Base-by-base conservation (phyloP, 2,113 vertebrate genomes). In the Rhagologus leucostigma region DNA sequence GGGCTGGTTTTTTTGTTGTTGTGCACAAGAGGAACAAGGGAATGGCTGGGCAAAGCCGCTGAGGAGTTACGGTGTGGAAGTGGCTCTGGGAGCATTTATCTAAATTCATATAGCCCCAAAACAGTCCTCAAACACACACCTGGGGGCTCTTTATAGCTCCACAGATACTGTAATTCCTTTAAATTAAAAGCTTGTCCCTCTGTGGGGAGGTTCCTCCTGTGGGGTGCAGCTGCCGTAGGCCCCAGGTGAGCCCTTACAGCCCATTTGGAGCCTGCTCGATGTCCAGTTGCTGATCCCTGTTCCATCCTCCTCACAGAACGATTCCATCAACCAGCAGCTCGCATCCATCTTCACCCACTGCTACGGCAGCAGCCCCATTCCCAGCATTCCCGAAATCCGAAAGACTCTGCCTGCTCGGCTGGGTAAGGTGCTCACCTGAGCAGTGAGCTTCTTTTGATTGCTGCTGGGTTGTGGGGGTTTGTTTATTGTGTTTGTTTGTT, bases 281-380 rank as follows among this genome's bases (percentile, higher is more conserved):
- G 8, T 7, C 1, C 0, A 16, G 22, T 0, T 27, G 74, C 21
- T 50, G 27, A 64, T 44, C 23, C 35, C 69, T 67, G 8, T 92
- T 87, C 55, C 23, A 0, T 73, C 56, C 77, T 87, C 76, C 90
- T 93, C 39, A 6, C 97, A 99, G 99, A 99, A 98, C 7, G 99
- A 99, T 32, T 97, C 99, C 1, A 98, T 99, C 94, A 98, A 97
- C 35, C 99, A 99, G 96, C 99, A 99, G 97, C 96, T 99, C 47
- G 99, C 98, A 0, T 49, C 98, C 97, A 99, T 99, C 97, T 99
- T 99, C 96, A 98, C 98, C 55, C 99, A 99, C 96, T 99, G 99
- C 96, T 99, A 99, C 0, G 99, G 99, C 84, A 98, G 98, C 65
- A 98, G 98, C 46, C 99, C 99, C 3, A 98, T 99, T 27, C 99